Base-by-base conservation (phyloP, 1,140 invertebrate genomes). In the Neodiprion virginianus region DNA sequence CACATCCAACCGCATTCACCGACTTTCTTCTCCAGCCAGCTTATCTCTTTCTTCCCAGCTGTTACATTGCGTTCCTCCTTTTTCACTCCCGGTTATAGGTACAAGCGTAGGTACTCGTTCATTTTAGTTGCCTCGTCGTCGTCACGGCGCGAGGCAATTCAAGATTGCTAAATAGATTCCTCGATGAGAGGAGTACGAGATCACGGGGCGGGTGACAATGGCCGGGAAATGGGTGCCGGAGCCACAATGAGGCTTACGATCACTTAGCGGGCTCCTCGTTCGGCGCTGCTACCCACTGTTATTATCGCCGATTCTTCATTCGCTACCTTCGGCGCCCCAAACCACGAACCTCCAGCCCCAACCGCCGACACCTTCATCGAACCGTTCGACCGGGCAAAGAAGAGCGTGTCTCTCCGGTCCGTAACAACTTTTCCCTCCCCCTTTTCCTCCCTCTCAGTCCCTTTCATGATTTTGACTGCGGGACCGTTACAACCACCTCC, bases 231-330 rank as follows among this genome's bases (percentile, higher is more conserved):
- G 48, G 70, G n/a, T 7, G 14, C 70, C 48, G 70, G 8, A 9
- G 48, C 23, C 70, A 75, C 76, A 77, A 80, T 76, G 74, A 76
- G 74, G 69, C 14, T 23, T 72, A 69, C 76, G 76, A 78, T 74
- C 79, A 72, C 76, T 79, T 77, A 76, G 76, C 78, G 68, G 61
- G 69, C 71, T 72, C 79, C 71, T 68, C 75, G 53, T 71, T 40
- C 28, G 28, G 2, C 28, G 28, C 1, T 40, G 8, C 48, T 71
- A 12, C 69, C 48, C 61, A 12, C 69, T 61, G 73, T 76, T 78
- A 79, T 77, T 73, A 79, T 81, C 75, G 67, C 76, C 69, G 74
- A 80, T 81, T 79, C 81, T 82, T 82, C 80, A 80, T 80, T 75
- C 71, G 47, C 68, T 28, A 61, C 72, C 76, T 72, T 40, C 74